Conservation (phyloP, 2,888 invertebrate species). For the Automeris io region DNA sequence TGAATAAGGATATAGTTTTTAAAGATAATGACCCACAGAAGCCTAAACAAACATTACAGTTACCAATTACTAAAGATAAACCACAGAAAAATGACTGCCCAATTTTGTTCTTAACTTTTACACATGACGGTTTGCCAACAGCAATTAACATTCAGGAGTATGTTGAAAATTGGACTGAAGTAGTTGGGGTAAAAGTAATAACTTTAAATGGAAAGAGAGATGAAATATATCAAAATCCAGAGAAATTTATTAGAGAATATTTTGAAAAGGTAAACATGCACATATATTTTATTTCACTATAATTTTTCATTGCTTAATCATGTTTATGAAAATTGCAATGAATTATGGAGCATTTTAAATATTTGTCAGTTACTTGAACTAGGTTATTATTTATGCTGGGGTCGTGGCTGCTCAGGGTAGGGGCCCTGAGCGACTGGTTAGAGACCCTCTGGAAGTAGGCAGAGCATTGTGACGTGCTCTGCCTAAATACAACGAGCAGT, state of each 20-base stretch:
- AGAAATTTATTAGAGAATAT: conserved; percentile 74
- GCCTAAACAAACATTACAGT: conserved; percentile 33
- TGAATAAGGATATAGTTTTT: conserved; percentile 45
- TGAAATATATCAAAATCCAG: conserved; percentile 70
- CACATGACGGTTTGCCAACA: conserved; percentile 68
- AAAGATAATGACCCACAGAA: conserved; percentile 40
- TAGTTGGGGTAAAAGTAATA: conserved; percentile 49
- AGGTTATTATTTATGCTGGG: too few species aligned
- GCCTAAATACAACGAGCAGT: too few species aligned
- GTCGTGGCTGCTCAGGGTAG: too few species aligned
- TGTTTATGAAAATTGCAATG: too few species aligned
- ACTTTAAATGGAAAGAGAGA: conserved; percentile 68
- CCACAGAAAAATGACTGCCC: conserved; percentile 40
- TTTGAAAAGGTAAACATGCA: conserved; percentile 67
- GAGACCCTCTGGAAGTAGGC: too few species aligned
- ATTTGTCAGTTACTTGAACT: too few species aligned
- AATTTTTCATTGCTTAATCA: too few species aligned
- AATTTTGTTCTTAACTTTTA: conserved; percentile 70
- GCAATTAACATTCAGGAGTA: conserved; percentile 65
- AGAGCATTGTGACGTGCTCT: too few species aligned
- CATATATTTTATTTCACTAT: too few species aligned
- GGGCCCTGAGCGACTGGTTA: too few species aligned
- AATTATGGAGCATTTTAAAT: too few species aligned
- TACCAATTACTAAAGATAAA: conserved; percentile 26
- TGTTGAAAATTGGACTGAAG: conserved; percentile 61